phyloP scores from a whole-genome alignment of 1,140 invertebrate genomes.

The Leucophenga varia region DNA sequence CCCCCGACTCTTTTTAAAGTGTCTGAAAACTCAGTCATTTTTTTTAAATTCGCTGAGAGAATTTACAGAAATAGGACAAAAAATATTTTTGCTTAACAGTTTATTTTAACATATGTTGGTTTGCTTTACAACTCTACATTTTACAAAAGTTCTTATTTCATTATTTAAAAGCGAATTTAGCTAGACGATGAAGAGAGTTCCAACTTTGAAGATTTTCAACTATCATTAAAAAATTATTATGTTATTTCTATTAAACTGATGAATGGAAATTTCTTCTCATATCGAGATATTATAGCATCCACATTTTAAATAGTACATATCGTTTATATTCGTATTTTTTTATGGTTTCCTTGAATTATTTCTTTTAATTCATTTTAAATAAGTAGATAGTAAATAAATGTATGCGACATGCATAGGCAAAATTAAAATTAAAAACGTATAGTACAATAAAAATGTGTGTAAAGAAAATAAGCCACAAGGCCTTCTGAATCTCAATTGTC shows the following conservation, averaged over 20 bases:
- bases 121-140: no score
- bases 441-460: slow-evolving; percentile 35
- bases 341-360: no score
- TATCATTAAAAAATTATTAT: not conserved
- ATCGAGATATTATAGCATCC: slow-evolving; percentile 2
- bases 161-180: slow-evolving; percentile 41
- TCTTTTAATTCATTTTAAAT: no score
- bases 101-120: no score
- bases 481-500: slow-evolving; percentile 36
- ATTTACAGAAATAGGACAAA: no score
- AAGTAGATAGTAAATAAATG: no score
- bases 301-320: no score
- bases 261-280: slow-evolving; percentile 7
- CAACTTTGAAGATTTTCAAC: slow-evolving; percentile 24
- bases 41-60: no score
- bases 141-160: slow-evolving; percentile 42
- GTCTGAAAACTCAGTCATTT: no score
- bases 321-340: no score
- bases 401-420: slow-evolving; percentile 21
- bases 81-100: no score
- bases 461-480: slow-evolving; percentile 32
- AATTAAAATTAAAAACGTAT: slow-evolving; percentile 34
- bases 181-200: slow-evolving; percentile 31
- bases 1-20: no score
- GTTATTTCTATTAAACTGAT: not conserved